Base-by-base conservation (phyloP, 2,797 vertebrate genomes). In the Nothura maculosa region DNA sequence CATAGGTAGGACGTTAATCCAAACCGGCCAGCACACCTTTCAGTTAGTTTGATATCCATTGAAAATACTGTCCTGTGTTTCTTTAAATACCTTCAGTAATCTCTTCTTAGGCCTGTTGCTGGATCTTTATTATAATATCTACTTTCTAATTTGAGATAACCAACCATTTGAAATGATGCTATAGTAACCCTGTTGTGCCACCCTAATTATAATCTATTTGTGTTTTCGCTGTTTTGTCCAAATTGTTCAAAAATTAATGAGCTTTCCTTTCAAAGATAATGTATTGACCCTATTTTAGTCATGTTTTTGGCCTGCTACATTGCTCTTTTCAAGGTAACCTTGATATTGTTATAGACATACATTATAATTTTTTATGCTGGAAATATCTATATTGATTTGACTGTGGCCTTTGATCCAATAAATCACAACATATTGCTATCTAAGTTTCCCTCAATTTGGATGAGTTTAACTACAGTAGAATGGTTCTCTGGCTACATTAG, bases 291-390 rank as follows among this genome's bases (percentile, higher is more conserved):
- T 96, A 54, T 94, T 97, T 96, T 86, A 96, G 92, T 89, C 68
- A 76, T 95, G 87, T 40, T 95, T 97, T 90, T 90, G 94, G 85
- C 69, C 81, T 75, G 63, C 67, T 91, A 73, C 72, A 78, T 73
- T 91, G 87, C 93, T 90, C 80, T 95, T 97, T 91, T 96, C 97
- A 97, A 98, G 96, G 97, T 98, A 96, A 97, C 97, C 97, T 98
- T 98, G 97, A 97, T 97, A 97, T 96, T 97, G 93, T 97, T 97
- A 77, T 67, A 95, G 94, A 85, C 94, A 96, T 90, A 95, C 88
- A 93, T 97, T 92, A 92, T 96, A 82, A 86, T 96, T 97, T 96
- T 96, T 96, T 94, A 87, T 96, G 90, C 73, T 89, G 93, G 85
- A 95, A 67, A 90, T 97, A 94, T 94, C 96, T 97, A 60, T 96